phyloP scores from a whole-genome alignment of 2,888 invertebrate species.

The Syrista parreyssii region DNA sequence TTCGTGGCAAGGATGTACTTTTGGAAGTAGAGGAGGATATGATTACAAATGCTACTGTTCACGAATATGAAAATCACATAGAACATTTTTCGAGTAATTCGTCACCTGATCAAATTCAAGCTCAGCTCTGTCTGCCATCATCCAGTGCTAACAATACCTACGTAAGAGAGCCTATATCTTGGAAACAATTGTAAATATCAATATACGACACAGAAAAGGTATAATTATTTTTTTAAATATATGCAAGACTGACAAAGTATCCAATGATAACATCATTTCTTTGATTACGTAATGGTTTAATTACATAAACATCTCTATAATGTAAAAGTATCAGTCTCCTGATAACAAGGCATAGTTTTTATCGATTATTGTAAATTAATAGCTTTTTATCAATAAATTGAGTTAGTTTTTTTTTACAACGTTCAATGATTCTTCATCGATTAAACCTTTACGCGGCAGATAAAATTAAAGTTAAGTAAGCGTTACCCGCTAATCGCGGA shows the following conservation, averaged over 20 bases:
- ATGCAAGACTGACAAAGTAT: neutral
- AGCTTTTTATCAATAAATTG: neutral
- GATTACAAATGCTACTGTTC: constrained; percentile 8
- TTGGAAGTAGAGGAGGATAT: constrained; percentile 14
- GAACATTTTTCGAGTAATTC: constrained; percentile 11
- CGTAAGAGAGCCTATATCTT: constrained; percentile 13
- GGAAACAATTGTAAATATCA: constrained; percentile 13
- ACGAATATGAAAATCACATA: constrained; percentile 12
- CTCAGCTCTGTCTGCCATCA: constrained; percentile 12
- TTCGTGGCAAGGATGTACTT: constrained; percentile 11
- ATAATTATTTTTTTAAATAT: neutral
- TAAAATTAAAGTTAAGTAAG: too few relatives aligned
- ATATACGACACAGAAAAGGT: neutral
- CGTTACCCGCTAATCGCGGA: too few relatives aligned
- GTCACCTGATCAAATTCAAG: constrained; percentile 9
- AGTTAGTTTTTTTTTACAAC: too few relatives aligned
- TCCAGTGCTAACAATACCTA: constrained; percentile 6
- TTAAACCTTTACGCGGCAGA: too few relatives aligned
- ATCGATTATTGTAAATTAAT: neutral
- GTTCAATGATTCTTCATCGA: too few relatives aligned
- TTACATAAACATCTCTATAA: neutral
- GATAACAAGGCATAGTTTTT: neutral
- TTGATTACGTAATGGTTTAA: neutral
- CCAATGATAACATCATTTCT: neutral
- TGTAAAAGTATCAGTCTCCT: neutral